Percentiles rank a stretch among this genome's conserved stretches.
phyloP scores from a whole-genome alignment of 2,113 vertebrate species.

The Triplophysa siluroides region DNA sequence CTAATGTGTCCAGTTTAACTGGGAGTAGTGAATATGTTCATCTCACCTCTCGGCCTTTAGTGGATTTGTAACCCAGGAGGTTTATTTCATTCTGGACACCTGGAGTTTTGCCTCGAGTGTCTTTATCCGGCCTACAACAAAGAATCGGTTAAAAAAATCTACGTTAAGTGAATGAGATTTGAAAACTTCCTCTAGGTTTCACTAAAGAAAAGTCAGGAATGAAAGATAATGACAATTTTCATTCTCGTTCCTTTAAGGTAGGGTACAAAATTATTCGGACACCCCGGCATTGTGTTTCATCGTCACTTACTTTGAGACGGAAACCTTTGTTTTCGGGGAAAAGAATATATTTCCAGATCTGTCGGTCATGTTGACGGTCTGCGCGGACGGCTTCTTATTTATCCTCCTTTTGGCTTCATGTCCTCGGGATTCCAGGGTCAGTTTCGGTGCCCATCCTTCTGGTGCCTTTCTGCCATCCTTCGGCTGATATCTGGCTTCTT shows the following conservation, averaged over 20 bases:
- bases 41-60: constrained; percentile 73
- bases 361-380: constrained; percentile 65
- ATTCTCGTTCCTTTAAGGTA: too few species aligned
- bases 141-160: too few species aligned
- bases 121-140: constrained; percentile 71
- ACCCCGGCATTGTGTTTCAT: neutral
- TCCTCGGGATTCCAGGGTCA: constrained; percentile 74
- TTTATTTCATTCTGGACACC: constrained; percentile 69
- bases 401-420: constrained; percentile 64
- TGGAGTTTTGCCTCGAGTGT: constrained; percentile 66
- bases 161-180: too few species aligned
- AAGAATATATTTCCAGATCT: constrained; percentile 82
- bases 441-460: constrained; percentile 76
- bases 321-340: constrained; percentile 81
- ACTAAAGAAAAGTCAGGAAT: too few species aligned
- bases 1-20: neutral
- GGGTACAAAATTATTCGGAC: too few species aligned
- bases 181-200: too few species aligned
- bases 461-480: constrained; percentile 58
- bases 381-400: constrained; percentile 64
- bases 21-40: neutral
- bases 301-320: constrained; percentile 80
- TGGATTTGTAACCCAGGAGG: constrained; percentile 67
- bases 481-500: constrained; percentile 69
- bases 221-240: too few species aligned